Evolutionary conservation across 2,113 vertebrate species (phyloP).

Genomic region (Tautogolabrus adspersus): DNA sequence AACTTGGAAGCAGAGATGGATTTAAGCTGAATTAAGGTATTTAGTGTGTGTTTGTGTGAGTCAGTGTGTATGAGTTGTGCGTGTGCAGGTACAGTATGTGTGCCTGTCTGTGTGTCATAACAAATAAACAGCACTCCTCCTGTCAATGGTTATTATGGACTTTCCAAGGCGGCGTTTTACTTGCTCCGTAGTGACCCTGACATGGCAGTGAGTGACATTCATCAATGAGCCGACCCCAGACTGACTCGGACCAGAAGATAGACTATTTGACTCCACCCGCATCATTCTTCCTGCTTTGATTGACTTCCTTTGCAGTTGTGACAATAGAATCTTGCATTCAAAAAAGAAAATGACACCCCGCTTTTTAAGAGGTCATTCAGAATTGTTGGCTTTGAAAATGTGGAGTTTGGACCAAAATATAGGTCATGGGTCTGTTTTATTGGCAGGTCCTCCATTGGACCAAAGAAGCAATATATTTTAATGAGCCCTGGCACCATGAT

Average conservation of each 20-base stretch:
- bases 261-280: constrained; percentile 51
- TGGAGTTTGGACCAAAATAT: constrained; percentile 40
- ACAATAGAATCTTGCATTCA: constrained; percentile 25
- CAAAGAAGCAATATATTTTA: constrained; percentile 68
- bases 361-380: constrained; percentile 39
- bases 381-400: constrained; percentile 21
- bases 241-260: constrained; percentile 38
- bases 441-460: constrained; percentile 50
- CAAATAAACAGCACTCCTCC: constrained; percentile 64
- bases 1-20: constrained; percentile 44
- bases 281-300: constrained; percentile 38
- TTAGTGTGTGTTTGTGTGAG: constrained; percentile 6
- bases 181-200: constrained; percentile 68
- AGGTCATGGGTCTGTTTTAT: constrained; percentile 46
- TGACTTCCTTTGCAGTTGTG: constrained; percentile 15
- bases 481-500: constrained; percentile 54
- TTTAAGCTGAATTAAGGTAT: constrained; percentile 46
- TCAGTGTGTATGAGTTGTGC: constrained; percentile 7
- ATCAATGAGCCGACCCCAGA: constrained; percentile 65
- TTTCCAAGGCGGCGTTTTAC: constrained; percentile 59
- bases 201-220: constrained; percentile 68
- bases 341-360: neutral
- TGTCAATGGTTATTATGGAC: constrained; percentile 69
- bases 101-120: constrained; percentile 50
- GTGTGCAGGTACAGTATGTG: constrained; percentile 25